Conservation (phyloP, 2,888 invertebrate species). For the Urechis unicinctus region DNA sequence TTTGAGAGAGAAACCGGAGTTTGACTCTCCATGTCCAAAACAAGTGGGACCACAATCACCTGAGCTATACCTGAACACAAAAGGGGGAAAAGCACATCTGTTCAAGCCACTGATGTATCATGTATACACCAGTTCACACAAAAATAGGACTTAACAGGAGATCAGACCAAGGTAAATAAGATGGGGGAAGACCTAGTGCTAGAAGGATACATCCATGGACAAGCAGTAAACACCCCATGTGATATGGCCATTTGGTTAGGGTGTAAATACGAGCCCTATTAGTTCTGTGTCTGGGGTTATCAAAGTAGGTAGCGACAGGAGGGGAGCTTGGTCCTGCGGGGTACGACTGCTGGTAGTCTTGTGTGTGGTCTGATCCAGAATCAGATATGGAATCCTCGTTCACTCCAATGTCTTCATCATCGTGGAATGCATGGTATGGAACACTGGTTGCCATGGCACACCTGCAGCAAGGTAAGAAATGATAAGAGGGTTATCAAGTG, state of each 20-base stretch:
- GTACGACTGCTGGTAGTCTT: no score
- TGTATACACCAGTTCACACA: no score
- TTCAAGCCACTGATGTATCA: no score
- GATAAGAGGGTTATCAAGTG: no score
- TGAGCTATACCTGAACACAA: conserved; percentile 2
- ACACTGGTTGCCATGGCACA: background rate
- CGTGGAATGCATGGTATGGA: background rate
- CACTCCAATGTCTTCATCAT: background rate
- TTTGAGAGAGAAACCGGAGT: background rate
- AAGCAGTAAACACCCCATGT: background rate
- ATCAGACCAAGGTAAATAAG: no score
- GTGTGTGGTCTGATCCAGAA: background rate
- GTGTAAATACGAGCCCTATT: background rate
- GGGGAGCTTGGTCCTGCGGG: background rate
- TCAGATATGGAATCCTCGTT: background rate
- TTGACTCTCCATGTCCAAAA: background rate
- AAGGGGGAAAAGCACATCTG: background rate
- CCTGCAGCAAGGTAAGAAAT: no score
- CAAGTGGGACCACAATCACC: background rate
- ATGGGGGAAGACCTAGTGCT: background rate
- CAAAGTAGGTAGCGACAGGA: background rate
- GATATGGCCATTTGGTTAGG: background rate
- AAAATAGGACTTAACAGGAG: no score
- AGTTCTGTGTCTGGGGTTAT: background rate
- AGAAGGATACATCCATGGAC: background rate